Conservation (phyloP, 2,888 invertebrate species). For the Bombyx huttoni region DNA sequence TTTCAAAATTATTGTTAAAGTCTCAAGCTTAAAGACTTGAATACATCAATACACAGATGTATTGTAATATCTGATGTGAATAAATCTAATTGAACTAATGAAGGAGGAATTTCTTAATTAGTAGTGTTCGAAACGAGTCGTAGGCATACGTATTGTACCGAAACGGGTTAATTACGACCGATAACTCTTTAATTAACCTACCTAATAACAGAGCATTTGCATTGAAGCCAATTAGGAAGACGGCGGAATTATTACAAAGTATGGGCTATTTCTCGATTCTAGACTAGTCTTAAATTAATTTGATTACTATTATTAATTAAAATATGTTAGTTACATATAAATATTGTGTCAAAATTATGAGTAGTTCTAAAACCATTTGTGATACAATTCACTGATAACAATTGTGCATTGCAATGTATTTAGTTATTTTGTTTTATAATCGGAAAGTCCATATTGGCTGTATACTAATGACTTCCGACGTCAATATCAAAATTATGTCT, state of each 20-base stretch:
- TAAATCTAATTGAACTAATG: conserved; percentile 64
- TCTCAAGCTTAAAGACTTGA: neutral
- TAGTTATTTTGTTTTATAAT: neutral
- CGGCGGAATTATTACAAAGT: conserved; percentile 39
- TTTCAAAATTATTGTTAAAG: too few relatives aligned
- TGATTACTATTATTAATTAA: too few relatives aligned
- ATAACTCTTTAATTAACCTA: conserved; percentile 71
- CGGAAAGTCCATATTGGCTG: conserved; percentile 5
- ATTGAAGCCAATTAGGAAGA: conserved; percentile 56
- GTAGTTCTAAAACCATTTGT: too few relatives aligned
- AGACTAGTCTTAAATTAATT: neutral
- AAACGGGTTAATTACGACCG: conserved; percentile 64
- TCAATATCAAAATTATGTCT: too few relatives aligned
- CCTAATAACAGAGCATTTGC: conserved; percentile 68
- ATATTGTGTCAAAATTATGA: too few relatives aligned
- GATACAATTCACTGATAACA: too few relatives aligned
- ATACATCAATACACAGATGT: conserved; percentile 4
- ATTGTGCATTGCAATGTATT: neutral
- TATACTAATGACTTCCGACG: conserved; percentile 7
- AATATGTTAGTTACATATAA: too few relatives aligned
- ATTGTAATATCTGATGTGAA: conserved; percentile 40
- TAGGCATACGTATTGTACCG: conserved; percentile 59
- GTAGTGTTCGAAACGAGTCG: conserved; percentile 55
- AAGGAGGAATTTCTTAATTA: conserved; percentile 69
- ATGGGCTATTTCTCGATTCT: conserved; percentile 21